phyloP scores from a whole-genome alignment of 2,888 invertebrate genomes.

The Platycnemis pennipes region DNA sequence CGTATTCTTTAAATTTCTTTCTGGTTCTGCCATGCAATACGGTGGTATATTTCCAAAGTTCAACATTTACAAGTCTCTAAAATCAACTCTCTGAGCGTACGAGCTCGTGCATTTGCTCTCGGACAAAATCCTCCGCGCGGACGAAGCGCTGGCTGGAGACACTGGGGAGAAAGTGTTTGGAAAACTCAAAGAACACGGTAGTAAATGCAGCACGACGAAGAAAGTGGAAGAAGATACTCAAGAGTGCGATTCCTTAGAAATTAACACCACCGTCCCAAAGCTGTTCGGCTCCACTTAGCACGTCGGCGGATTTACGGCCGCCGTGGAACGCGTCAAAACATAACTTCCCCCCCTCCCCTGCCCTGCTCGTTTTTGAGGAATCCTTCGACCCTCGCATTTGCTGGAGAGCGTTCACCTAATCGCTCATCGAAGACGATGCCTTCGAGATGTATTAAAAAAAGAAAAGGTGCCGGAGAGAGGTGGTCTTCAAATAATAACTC shows the following conservation, averaged over 20 bases:
- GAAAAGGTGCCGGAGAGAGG: neutral
- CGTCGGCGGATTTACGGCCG: neutral
- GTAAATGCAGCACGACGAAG: neutral
- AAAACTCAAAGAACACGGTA: neutral
- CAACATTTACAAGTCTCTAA: no score
- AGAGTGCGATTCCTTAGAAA: neutral
- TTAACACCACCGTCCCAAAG: neutral
- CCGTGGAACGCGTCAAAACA: neutral
- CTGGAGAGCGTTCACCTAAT: neutral
- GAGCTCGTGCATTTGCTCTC: no score
- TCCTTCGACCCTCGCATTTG: neutral
- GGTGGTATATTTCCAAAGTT: no score
- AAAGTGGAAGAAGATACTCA: neutral
- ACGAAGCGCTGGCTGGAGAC: no score
- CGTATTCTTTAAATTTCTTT: no score
- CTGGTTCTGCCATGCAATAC: no score
- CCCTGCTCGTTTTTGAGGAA: neutral
- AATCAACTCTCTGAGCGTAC: no score
- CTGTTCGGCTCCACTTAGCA: neutral
- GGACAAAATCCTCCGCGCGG: no score
- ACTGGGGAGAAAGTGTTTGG: no score
- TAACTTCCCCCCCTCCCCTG: neutral
- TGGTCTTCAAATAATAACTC: neutral
- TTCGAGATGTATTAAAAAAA: neutral
- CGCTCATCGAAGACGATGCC: neutral